A percentile compares a stretch with the other conserved stretches of the same genome.
These are phyloP conservation scores for Colistium nudipinnis DNA, from an alignment of 2,113 vertebrate genomes.

Conservation along the genomic window DNA sequence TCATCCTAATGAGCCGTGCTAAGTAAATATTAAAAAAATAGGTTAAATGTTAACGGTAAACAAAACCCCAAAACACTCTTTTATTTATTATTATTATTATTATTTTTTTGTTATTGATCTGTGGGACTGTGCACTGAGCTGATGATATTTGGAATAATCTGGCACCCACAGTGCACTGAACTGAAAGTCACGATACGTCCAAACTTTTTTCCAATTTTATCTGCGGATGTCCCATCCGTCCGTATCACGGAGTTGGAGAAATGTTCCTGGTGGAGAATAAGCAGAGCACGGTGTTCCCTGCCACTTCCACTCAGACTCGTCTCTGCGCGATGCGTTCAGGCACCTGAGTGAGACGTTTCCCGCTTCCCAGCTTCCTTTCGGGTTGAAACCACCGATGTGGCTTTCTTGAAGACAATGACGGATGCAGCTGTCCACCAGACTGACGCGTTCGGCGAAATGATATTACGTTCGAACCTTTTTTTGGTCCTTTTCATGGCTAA, in stretches of 20 bases:
- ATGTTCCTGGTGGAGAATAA: constrained; percentile 44
- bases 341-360: constrained; percentile 74
- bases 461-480: constrained; percentile 76
- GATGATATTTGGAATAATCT: constrained; percentile 3
- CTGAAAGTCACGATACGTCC: not conserved
- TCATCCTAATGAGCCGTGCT: constrained; percentile 66
- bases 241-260: constrained; percentile 15
- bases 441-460: constrained; percentile 79
- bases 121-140: constrained; percentile 2
- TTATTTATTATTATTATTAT: too few species aligned
- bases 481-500: constrained; percentile 75
- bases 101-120: too few species aligned
- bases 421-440: constrained; percentile 77
- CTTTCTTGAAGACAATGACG: constrained; percentile 81
- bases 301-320: constrained; percentile 67
- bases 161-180: constrained; percentile 6
- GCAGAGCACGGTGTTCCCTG: constrained; percentile 64
- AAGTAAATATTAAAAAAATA: constrained; percentile 70
- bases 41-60: constrained; percentile 69
- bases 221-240: not conserved
- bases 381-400: constrained; percentile 76
- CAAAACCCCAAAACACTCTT: constrained; percentile 49
- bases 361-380: constrained; percentile 65
- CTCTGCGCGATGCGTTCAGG: constrained; percentile 56
- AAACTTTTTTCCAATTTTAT: constrained; percentile 4